Base-by-base conservation (phyloP, 2,797 vertebrate species). In the Anabas testudineus region DNA sequence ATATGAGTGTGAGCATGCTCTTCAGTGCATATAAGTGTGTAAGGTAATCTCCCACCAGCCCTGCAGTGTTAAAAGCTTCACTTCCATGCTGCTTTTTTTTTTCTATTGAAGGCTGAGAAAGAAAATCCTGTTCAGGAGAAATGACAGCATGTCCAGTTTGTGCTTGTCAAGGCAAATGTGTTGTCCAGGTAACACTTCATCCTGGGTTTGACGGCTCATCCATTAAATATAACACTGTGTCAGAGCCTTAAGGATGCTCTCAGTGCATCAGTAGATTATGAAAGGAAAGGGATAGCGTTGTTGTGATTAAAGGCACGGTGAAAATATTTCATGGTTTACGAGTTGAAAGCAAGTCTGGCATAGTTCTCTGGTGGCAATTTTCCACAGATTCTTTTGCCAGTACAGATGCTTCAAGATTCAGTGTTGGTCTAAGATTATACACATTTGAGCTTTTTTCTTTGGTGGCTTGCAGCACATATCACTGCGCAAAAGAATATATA, bases 61-160 rank as follows among this genome's bases (percentile, higher is more conserved):
- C 77, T 30, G 67, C 74, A 61, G 80, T 63, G 37, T 74, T 87
- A 69, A 83, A 83, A 82, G 76, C 80, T 72, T 79, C 81, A 78
- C 80, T 76, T 75, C 49, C 48, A 77, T 69, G 67, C 62, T 37
- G 8, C n/a, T 30, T 68, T 67, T 55, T 58, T 60, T 21, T 26
- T n/a, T 15, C 65, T 32, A 28, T 60, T 19, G 10, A 24, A 71
- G 21, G 62, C 58, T 39, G 54, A 67, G 24, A 54, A 65, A 56
- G 74, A 83, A 86, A 88, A 88, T 88, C 86, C 81, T 73, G 77
- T 76, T 80, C 81, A 75, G 60, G 43, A 57, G 55, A 76, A 78
- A 76, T 72, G 66, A 67, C 69, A 79, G 84, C 76, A 72, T 84
- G 78, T 84, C 86, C 80, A 49, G 83, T 78, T 80, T 83, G 81